Evolutionary conservation across 1,140 invertebrate species (phyloP).

Genomic region (Nephila pilipes): DNA sequence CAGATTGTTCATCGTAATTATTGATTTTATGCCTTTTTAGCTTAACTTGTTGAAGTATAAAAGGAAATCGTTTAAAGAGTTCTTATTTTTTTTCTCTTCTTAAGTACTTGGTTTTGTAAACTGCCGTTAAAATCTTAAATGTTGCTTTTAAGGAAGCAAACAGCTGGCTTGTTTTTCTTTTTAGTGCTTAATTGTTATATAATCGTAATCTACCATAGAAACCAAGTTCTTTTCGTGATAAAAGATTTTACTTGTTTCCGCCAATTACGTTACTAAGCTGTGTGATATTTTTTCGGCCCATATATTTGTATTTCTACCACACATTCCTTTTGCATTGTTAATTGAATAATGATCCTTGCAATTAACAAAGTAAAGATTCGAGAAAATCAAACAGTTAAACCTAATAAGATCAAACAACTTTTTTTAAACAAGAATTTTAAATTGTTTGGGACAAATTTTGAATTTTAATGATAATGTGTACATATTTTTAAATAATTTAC

Average conservation of each 20-base stretch:
- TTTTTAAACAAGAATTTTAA: too few relatives aligned
- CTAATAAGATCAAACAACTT: too few relatives aligned
- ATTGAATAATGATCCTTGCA: too few relatives aligned
- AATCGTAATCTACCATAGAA: background rate
- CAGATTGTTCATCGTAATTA: background rate
- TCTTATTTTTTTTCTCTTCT: background rate
- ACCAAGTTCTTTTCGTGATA: background rate
- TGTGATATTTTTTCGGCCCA: background rate
- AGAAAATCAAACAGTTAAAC: too few relatives aligned
- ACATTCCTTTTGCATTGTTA: background rate
- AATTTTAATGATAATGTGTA: too few relatives aligned
- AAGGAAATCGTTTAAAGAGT: background rate
- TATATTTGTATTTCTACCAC: background rate
- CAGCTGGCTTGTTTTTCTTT: background rate
- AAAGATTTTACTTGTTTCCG: background rate
- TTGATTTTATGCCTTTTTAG: slow-evolving; percentile 19
- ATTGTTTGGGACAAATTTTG: too few relatives aligned
- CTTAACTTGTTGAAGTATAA: background rate
- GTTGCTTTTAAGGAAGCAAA: background rate
- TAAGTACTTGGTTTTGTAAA: background rate
- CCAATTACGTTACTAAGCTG: background rate
- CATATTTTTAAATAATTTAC: too few relatives aligned
- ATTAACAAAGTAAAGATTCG: too few relatives aligned
- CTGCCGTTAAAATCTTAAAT: background rate
- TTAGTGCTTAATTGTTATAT: background rate